Conservation (phyloP, 2,797 vertebrate genomes). For the Peromyscus eremicus region DNA sequence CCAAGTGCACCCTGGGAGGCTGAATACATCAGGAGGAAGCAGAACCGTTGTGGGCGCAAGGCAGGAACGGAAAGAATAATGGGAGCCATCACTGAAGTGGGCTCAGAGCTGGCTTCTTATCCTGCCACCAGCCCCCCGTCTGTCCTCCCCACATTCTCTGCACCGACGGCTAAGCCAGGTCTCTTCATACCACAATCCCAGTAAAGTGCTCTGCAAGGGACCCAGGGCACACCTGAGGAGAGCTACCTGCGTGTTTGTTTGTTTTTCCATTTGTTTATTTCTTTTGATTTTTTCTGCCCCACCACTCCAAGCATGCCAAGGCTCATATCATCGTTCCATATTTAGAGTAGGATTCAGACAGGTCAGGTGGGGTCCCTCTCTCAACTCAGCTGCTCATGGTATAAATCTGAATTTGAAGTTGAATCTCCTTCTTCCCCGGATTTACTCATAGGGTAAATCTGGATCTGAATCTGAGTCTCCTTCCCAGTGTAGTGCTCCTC, state of each 20-base stretch:
- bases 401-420: neutral
- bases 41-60: fast-evolving
- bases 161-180: neutral
- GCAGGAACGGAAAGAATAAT: neutral
- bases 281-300: neutral
- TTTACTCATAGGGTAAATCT: neutral
- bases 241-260: neutral
- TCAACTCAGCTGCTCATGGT: neutral
- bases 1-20: neutral
- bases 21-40: neutral
- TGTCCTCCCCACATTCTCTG: no score
- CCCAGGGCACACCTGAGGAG: neutral
- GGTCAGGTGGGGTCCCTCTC: neutral
- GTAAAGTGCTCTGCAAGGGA: neutral
- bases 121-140: fast-evolving
- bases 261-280: neutral
- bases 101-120: neutral
- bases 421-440: neutral
- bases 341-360: neutral
- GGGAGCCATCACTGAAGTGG: neutral
- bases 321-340: neutral
- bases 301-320: neutral
- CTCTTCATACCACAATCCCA: neutral
- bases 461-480: neutral
- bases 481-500: neutral